phyloP scores from a whole-genome alignment of 2,888 invertebrate genomes.

The Aleiodes alternator region DNA sequence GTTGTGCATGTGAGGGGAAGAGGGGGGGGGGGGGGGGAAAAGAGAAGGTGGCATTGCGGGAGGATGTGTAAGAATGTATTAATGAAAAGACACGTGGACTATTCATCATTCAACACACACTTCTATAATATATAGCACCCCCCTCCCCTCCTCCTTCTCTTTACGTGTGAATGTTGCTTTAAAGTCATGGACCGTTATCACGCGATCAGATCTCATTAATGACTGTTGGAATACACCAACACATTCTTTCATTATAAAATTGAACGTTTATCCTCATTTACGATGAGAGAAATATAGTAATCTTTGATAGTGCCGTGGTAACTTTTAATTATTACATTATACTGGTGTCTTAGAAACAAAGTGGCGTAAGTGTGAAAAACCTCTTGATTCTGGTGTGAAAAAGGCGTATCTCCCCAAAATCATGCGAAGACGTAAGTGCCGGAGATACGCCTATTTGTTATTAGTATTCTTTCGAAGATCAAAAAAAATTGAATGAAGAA shows the following conservation, averaged over 20 bases:
- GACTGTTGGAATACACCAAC: conserved; percentile 26
- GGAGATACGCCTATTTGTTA: too few relatives aligned
- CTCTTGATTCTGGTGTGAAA: too few relatives aligned
- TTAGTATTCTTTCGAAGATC: too few relatives aligned
- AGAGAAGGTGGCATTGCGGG: conserved; percentile 24
- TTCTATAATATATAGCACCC: conserved; percentile 18
- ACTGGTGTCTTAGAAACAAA: too few relatives aligned
- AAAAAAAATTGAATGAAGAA: too few relatives aligned
- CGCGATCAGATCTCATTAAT: conserved; percentile 48
- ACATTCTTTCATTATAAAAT: not conserved
- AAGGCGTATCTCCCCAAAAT: too few relatives aligned
- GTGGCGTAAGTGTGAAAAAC: too few relatives aligned
- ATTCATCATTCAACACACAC: conserved; percentile 41
- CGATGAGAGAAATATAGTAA: conserved; percentile 2
- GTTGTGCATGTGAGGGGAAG: conserved; percentile 6
- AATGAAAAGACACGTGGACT: conserved; percentile 43
- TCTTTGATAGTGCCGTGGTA: conserved; percentile 16
- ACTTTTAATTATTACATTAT: conserved; percentile 17
- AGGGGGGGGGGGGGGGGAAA: too few relatives aligned
- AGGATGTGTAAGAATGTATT: conserved; percentile 27
- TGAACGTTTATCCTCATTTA: not conserved
- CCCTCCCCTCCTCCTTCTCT: not conserved
- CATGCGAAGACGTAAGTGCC: too few relatives aligned
- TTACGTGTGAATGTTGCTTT: conserved; percentile 39
- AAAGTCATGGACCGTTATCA: conserved; percentile 32